Evolutionary conservation across 2,113 vertebrate species (phyloP).

Genomic region (Eonycteris spelaea): DNA sequence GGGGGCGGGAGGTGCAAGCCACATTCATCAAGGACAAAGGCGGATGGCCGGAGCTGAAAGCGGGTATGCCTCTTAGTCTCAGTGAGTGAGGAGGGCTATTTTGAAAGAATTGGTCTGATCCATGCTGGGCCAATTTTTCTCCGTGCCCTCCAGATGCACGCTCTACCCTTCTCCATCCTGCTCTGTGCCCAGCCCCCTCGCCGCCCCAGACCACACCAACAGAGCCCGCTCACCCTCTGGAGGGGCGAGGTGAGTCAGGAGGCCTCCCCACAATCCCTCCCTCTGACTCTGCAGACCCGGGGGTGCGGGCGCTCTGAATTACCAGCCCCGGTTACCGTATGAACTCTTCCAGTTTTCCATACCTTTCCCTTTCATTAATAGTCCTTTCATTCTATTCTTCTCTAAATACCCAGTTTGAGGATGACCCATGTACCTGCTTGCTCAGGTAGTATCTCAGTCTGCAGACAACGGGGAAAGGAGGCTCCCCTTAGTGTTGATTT

Average conservation of each 20-base stretch:
- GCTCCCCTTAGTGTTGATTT: neutral
- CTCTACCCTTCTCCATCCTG: neutral
- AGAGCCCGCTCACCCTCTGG: neutral
- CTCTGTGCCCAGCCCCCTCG: no score
- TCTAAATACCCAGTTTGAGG: neutral
- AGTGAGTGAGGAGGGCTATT: neutral
- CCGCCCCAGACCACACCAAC: neutral
- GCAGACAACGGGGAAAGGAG: neutral
- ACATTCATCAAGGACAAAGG: neutral
- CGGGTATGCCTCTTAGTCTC: neutral
- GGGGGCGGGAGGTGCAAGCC: rapidly evolving
- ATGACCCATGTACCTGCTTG: neutral
- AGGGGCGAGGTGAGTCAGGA: rapidly evolving
- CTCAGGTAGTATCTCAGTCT: neutral
- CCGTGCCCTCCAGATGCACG: neutral
- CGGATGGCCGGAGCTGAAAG: neutral
- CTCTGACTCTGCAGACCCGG: neutral
- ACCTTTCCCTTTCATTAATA: neutral
- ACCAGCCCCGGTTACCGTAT: no score
- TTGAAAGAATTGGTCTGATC: neutral
- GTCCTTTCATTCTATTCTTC: neutral
- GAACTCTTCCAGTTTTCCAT: neutral
- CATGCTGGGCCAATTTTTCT: neutral
- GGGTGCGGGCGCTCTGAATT: neutral
- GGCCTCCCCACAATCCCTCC: neutral